Conservation (phyloP, 2,113 vertebrate species). For the Telmatochromis bifrenatus region DNA sequence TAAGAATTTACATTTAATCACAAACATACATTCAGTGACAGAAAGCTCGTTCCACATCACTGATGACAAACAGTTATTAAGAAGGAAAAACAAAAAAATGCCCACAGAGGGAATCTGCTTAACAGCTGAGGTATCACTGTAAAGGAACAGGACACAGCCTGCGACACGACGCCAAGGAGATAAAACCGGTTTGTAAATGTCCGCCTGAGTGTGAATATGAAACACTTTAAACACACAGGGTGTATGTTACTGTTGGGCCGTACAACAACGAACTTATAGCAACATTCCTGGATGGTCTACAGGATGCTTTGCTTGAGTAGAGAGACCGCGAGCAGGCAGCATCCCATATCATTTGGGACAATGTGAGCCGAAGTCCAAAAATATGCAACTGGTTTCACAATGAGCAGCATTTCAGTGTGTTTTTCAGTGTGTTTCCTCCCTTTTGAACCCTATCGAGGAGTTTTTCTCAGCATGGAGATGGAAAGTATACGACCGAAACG, state of each 20-base stretch:
- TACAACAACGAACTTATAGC: too few species aligned
- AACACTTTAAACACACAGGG: neutral
- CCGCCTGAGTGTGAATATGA: neutral
- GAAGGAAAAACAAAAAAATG: neutral
- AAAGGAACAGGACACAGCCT: neutral
- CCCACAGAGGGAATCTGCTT: neutral
- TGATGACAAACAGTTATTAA: neutral
- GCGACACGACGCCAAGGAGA: rapidly evolving
- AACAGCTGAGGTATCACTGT: neutral
- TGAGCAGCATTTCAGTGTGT: too few species aligned
- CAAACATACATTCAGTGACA: neutral
- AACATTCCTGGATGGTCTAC: too few species aligned
- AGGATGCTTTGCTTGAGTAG: neutral
- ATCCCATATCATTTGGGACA: too few species aligned
- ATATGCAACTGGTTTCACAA: too few species aligned
- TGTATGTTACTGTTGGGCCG: rapidly evolving
- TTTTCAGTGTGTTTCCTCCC: too few species aligned
- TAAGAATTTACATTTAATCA: neutral
- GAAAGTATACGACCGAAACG: too few species aligned
- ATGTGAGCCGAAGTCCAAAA: too few species aligned
- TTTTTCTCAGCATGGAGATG: too few species aligned
- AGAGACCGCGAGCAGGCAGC: neutral
- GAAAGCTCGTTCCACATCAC: neutral
- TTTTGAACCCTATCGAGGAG: too few species aligned
- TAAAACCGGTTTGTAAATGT: neutral